Percentiles rank a stretch among this genome's conserved stretches.
These are phyloP conservation scores for Gonatopus flavifemur DNA, from an alignment of 1,140 invertebrate species.

Conservation along the genomic window DNA sequence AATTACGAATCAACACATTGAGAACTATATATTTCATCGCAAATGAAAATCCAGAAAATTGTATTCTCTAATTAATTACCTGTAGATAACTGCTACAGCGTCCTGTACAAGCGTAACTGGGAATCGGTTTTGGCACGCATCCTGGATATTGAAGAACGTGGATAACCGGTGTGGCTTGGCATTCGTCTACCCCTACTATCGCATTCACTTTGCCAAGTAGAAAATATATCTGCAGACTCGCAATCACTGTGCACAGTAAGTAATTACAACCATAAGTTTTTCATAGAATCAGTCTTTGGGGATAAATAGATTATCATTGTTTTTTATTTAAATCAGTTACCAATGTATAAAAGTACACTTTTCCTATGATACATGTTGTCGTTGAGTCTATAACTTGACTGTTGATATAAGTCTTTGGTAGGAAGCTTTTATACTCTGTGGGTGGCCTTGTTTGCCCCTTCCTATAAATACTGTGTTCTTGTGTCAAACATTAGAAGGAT, in stretches of 20 bases:
- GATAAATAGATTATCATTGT: neutral
- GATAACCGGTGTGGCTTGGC: slow-evolving; percentile 87
- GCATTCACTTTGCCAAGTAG: slow-evolving; percentile 35
- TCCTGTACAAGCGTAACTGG: slow-evolving; percentile 89
- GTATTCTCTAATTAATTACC: slow-evolving; percentile 59
- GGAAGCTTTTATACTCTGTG: slow-evolving; percentile 48
- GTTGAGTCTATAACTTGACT: slow-evolving; percentile 30
- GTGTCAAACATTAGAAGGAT: too few species aligned
- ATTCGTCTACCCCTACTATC: slow-evolving; percentile 72
- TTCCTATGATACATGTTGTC: slow-evolving; percentile 35
- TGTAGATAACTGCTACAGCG: slow-evolving; percentile 90
- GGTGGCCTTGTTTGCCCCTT: slow-evolving; percentile 38
- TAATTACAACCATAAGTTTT: slow-evolving; percentile 15
- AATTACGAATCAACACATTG: too few species aligned
- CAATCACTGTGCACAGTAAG: slow-evolving; percentile 36
- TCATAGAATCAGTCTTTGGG: neutral
- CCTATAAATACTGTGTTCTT: slow-evolving; percentile 17
- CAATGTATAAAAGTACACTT: slow-evolving; percentile 27
- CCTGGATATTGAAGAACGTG: slow-evolving; percentile 90
- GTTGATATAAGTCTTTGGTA: slow-evolving; percentile 23
- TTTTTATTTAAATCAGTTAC: slow-evolving; percentile 31
- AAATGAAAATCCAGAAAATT: too few species aligned
- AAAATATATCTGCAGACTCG: slow-evolving; percentile 31
- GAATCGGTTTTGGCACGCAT: slow-evolving; percentile 89
- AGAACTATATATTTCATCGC: too few species aligned